A percentile compares a stretch with the other conserved stretches of the same genome.
Conservation (phyloP, 2,113 vertebrate species). For the Cariama cristata region DNA sequence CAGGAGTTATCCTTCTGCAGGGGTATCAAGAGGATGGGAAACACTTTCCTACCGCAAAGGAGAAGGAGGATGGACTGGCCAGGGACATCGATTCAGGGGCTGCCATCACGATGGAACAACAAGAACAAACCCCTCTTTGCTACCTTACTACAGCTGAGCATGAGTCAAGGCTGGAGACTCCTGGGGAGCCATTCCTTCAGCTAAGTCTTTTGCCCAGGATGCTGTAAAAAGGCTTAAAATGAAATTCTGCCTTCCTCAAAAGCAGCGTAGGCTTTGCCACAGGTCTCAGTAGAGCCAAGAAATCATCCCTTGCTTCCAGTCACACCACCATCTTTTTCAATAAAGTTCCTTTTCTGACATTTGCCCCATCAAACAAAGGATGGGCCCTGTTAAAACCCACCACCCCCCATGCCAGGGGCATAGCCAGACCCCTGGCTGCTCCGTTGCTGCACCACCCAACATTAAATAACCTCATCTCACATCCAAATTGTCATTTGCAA, state of each 20-base stretch:
- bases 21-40: background rate
- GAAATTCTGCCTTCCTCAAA: background rate
- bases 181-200: background rate
- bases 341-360: background rate
- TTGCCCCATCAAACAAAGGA: background rate
- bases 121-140: background rate
- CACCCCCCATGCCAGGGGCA: background rate
- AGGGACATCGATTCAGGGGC: background rate
- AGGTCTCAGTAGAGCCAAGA: background rate
- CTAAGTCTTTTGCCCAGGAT: background rate
- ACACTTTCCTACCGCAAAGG: background rate
- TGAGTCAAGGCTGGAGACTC: background rate
- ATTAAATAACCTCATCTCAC: background rate
- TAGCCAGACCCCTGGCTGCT: fast-evolving
- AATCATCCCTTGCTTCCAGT: background rate
- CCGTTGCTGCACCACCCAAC: background rate
- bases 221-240: background rate
- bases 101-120: background rate
- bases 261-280: background rate
- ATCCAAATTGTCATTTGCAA: fast-evolving
- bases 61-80: background rate
- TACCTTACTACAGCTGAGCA: background rate
- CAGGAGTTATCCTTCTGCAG: background rate
- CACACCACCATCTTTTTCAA: background rate
- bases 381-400: background rate